Evolutionary conservation across 2,113 vertebrate species (phyloP).

Genomic region (Rynchops niger): DNA sequence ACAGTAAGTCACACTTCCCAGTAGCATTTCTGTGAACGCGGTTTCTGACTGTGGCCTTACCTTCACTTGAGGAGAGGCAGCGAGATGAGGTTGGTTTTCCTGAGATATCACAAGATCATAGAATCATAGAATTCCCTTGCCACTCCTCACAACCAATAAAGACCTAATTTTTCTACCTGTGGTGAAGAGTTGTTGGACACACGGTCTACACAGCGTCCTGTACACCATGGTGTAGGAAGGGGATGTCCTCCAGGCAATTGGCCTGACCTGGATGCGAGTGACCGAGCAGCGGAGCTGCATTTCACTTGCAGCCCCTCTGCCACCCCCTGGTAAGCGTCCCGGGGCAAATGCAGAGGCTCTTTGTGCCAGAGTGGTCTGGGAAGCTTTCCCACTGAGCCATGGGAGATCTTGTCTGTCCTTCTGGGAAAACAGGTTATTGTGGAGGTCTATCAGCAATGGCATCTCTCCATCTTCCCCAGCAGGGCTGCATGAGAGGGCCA

Average conservation of each 20-base stretch:
- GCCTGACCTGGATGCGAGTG: not conserved
- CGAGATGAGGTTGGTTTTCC: not conserved
- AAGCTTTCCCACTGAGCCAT: not conserved
- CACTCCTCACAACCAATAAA: not conserved
- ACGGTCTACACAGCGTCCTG: fast-evolving
- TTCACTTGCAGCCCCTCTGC: not conserved
- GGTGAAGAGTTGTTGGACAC: not conserved
- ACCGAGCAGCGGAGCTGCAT: not conserved
- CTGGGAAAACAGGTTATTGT: not conserved
- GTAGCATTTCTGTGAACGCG: not conserved
- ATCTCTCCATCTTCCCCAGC: not conserved
- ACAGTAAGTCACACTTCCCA: not conserved
- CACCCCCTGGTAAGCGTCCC: fast-evolving
- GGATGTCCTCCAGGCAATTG: not conserved
- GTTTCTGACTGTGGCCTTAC: not conserved
- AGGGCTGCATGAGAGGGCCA: not conserved
- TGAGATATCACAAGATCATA: not conserved
- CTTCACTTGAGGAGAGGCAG: not conserved
- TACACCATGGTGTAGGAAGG: not conserved
- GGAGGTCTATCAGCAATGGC: not conserved
- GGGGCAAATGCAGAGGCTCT: fast-evolving
- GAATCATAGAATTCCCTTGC: not conserved
- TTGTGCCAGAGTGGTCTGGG: fast-evolving
- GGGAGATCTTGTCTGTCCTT: not conserved
- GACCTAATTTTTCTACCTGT: not conserved